Conservation (phyloP, 2,888 invertebrate species). For the Lasius platythorax region DNA sequence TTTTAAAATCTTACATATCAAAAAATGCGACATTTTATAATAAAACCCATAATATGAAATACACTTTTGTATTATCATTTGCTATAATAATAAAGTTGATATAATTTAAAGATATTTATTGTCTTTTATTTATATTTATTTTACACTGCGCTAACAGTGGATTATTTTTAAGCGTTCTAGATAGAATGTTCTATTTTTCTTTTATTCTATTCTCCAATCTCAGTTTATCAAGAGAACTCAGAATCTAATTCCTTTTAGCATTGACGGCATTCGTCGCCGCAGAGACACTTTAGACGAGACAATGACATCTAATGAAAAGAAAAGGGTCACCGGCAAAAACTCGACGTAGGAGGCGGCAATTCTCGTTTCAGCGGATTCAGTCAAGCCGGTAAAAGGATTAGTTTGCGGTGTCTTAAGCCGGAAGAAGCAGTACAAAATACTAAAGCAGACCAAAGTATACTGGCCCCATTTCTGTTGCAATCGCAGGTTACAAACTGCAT, state of each 20-base stretch:
- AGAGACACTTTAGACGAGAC: slow-evolving; percentile 15
- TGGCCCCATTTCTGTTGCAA: slow-evolving; percentile 19
- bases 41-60: not conserved
- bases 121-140: not conserved
- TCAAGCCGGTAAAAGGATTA: slow-evolving; percentile 49
- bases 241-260: slow-evolving; percentile 1
- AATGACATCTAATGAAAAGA: slow-evolving; percentile 34
- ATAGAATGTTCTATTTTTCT: not conserved
- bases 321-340: slow-evolving; percentile 10
- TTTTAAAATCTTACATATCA: not conserved
- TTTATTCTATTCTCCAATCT: slow-evolving; percentile 5
- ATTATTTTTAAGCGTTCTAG: not conserved
- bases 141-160: not conserved
- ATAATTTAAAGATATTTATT: slow-evolving; percentile 6
- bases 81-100: not conserved
- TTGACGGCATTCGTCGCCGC: not conserved
- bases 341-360: slow-evolving; percentile 18
- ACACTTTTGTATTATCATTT: not conserved
- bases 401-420: slow-evolving; percentile 35
- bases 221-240: not conserved
- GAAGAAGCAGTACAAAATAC: slow-evolving; percentile 20
- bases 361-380: slow-evolving; percentile 39
- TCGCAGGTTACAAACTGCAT: slow-evolving; percentile 29
- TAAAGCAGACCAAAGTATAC: not conserved
- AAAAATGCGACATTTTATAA: not conserved